Base-by-base conservation (phyloP, 92 coral and sea anemone species). In the Metridium senile region DNA sequence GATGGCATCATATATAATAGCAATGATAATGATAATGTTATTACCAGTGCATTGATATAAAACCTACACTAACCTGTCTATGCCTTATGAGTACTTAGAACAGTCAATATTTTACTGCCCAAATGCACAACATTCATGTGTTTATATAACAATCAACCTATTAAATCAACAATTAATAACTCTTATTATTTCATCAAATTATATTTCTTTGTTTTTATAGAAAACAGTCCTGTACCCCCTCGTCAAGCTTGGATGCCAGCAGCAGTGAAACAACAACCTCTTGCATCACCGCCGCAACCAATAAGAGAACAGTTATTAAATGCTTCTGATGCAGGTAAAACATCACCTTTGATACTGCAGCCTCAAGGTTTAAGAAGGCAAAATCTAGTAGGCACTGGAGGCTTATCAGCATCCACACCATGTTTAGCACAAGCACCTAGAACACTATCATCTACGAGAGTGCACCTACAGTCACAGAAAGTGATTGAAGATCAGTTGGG, bases 231-330 rank as follows among this genome's bases (percentile, higher is more conserved):
- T 34, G 18, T 54, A 8, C 33, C 78, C 8, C 78, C 78, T 32
- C 32, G 78, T 21, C 65, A 73, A 33, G 68, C 78, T 33, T 73
- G 67, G 78, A 22, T 58, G 43, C 43, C 43, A 2, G 25, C 33
- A 32, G 53, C 68, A 58, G 56, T 63, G 1, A 28, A 6, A 20
- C 69, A 28, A 29, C 45, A 29, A 63, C 21, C 78, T 8, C 66
- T 39, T 22, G 22, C 34, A 1, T 23, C 54, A 31, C 67, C 33
- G 21, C 27, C 33, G 17, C 66, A 58, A n/a, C 78, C 56, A 58
- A 58, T 58, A 33, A 52, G 20, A 73, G 78, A 73, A 33, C 68
- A 31, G 64, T 30, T 73, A 21, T 2, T 33, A 21, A 58, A 23
- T 26, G 22, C 67, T 32, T 21, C 53, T 57, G 49, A 57, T 22